Base-by-base conservation (phyloP, 2,888 invertebrate genomes). In the Serripes groenlandicus region DNA sequence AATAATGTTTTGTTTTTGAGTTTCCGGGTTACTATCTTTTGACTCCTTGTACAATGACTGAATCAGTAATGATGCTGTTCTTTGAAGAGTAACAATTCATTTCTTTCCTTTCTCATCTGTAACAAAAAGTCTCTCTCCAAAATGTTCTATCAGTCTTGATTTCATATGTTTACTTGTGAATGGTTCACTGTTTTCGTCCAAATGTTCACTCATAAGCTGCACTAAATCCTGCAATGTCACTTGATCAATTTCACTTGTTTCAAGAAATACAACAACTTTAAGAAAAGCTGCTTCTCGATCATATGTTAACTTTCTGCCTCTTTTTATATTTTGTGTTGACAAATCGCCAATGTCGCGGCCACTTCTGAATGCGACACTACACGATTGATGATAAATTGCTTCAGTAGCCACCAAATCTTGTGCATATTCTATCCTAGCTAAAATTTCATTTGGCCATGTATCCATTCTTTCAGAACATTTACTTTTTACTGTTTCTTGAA, bases 361-460 rank as follows among this genome's bases (percentile, higher is more conserved):
- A 49, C 85, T 87, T 11, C n/a, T n/a, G n/a, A n/a, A n/a, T n/a
- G n/a, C n/a, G n/a, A 85, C 74, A 71, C 77, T 83, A 64, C 88
- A 89, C 21, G 32, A 68, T 52, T 87, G 85, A 66, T 89, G 88
- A 52, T 87, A 89, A 1, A 86, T 23, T 1, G 87, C 82, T 66
- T 88, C 89, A 23, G 81, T 80, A 21, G 89, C 88, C 62, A 62
- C 87, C 18, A 89, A 81, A 77, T 88, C 89, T 28, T 34, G 42
- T 18, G 74, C 35, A 54, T 26, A 77, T 32, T 83, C 42, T 18
- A 87, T 30, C 49, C 85, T 60, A 3, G 78, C 58, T 15, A 58
- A 56, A 1, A 86, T 75, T 42, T 62, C 58, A 34, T 68, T 56
- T 30, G 66, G 72, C 81, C 75, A 81, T 35, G 49, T 37, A 71